Evolutionary conservation across 2,797 vertebrate genomes (phyloP).

Genomic region (Alauda arvensis): DNA sequence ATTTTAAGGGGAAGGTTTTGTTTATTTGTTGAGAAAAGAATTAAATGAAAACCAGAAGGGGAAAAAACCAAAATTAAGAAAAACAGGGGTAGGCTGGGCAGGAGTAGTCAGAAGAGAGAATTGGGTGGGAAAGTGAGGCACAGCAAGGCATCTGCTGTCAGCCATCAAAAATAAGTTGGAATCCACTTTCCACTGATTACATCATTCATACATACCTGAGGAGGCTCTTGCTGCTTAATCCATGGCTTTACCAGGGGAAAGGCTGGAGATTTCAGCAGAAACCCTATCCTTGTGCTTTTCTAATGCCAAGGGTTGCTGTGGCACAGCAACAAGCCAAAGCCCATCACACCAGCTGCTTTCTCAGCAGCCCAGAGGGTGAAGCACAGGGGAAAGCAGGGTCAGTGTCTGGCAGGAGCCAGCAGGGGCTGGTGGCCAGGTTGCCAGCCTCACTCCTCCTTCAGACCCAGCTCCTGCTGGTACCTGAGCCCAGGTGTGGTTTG

Average conservation of each 20-base stretch:
- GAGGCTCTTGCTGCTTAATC: not conserved
- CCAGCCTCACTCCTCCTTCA: not conserved
- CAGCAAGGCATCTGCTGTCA: not conserved
- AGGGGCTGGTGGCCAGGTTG: not conserved
- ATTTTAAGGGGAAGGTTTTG: not conserved
- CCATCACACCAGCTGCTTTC: not conserved
- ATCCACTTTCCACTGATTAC: not conserved
- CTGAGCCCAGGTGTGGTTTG: not conserved
- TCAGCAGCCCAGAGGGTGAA: not conserved
- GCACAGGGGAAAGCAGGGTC: not conserved
- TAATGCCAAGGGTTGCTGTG: not conserved
- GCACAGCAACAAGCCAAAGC: not conserved
- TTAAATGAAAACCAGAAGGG: not conserved
- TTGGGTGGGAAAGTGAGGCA: not conserved
- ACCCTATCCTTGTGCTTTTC: not conserved
- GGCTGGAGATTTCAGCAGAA: not conserved
- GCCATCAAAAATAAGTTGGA: not conserved
- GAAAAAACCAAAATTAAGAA: not conserved
- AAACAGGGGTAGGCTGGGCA: not conserved
- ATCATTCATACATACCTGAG: not conserved
- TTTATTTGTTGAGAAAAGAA: not conserved
- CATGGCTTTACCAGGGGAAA: not conserved
- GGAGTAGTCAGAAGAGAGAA: not conserved
- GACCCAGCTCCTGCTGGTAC: not conserved
- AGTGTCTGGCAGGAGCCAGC: rapidly evolving